Conservation (phyloP, 2,888 invertebrate species). For the Allygus modestus region DNA sequence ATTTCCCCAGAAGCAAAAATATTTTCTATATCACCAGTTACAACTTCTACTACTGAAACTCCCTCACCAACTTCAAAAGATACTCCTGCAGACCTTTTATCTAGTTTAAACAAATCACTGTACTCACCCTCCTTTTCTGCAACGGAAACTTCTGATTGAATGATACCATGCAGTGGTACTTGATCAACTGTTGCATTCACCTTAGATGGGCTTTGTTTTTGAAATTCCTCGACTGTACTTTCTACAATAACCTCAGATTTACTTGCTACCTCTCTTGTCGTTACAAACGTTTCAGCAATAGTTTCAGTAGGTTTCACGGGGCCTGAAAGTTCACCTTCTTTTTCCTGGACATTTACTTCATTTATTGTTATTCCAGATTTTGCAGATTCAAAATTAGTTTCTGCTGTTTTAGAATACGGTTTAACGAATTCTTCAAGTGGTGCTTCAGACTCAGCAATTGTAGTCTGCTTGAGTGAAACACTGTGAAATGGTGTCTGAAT, state of each 20-base stretch:
- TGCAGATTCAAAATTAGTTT: slow-evolving; percentile 71
- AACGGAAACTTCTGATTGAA: slow-evolving; percentile 74
- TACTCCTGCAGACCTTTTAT: slow-evolving; percentile 70
- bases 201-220: slow-evolving; percentile 65
- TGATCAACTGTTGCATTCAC: slow-evolving; percentile 74
- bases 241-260: slow-evolving; percentile 67
- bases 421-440: slow-evolving; percentile 71
- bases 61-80: slow-evolving; percentile 70
- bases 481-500: slow-evolving; percentile 68
- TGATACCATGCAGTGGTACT: slow-evolving; percentile 74
- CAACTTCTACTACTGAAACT: slow-evolving; percentile 69
- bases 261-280: slow-evolving; percentile 66
- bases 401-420: slow-evolving; percentile 73
- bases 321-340: slow-evolving; percentile 73
- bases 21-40: slow-evolving; percentile 69
- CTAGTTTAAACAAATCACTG: slow-evolving; percentile 73
- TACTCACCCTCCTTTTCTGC: slow-evolving; percentile 75
- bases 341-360: slow-evolving; percentile 74
- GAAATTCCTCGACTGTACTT: slow-evolving; percentile 67
- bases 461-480: slow-evolving; percentile 66
- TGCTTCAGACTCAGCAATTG: slow-evolving; percentile 68
- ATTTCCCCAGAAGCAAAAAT: slow-evolving; percentile 67
- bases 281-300: slow-evolving; percentile 63
- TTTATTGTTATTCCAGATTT: slow-evolving; percentile 73
- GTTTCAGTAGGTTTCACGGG: slow-evolving; percentile 67